Evolutionary conservation across 2,797 vertebrate genomes (phyloP).

Genomic region (Chelmon rostratus): DNA sequence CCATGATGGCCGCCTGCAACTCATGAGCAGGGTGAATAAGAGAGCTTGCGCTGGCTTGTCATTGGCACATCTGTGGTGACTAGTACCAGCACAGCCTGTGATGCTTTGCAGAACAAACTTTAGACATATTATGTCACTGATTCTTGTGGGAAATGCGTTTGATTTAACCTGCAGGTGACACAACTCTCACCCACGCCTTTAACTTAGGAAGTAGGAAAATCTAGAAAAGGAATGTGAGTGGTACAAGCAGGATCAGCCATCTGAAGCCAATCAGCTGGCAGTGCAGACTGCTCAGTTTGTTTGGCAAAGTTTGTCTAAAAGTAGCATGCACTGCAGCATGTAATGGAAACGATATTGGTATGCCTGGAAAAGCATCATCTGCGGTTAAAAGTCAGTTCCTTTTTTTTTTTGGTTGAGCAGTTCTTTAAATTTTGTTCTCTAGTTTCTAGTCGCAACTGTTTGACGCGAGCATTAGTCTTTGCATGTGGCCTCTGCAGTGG

Average conservation of each 20-base stretch:
- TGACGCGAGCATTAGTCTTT: background rate
- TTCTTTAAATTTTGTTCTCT: background rate
- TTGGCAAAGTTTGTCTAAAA: conserved; percentile 13
- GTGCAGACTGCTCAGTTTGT: background rate
- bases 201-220: background rate
- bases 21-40: conserved; percentile 28
- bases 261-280: background rate
- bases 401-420: background rate
- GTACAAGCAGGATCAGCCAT: background rate
- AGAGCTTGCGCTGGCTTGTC: conserved; percentile 68
- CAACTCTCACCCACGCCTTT: background rate
- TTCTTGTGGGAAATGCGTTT: background rate
- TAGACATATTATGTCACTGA: background rate
- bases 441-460: too few species aligned
- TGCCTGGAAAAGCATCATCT: background rate
- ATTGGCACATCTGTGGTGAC: conserved; percentile 29
- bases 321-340: background rate
- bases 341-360: background rate
- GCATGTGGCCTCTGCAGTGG: background rate
- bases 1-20: conserved; percentile 52
- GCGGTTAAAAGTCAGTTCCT: background rate
- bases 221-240: conserved; percentile 15
- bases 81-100: conserved; percentile 20
- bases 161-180: background rate
- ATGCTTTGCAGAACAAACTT: conserved; percentile 4